Evolutionary conservation across 23 tunicate genomes (phyloP), one percentile per base, ranked within the genome.

Genomic region (Ascidia mentula): DNA sequence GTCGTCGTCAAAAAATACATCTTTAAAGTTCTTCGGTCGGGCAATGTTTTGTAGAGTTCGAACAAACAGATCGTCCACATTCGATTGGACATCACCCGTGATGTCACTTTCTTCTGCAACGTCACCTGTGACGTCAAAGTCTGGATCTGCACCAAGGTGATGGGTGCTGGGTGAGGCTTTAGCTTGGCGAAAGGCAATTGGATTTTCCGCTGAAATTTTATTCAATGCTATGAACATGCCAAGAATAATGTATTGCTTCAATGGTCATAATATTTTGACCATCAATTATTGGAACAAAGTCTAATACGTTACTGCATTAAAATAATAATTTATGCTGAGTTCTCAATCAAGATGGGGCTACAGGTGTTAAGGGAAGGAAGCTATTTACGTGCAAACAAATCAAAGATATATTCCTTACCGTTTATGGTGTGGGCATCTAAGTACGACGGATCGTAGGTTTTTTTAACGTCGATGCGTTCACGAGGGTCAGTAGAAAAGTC

Each of bases 1-100:
- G 40, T 86, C 90, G 60, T 86, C 90, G 81, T 86, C 90, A 38
- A 86, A 86, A 79, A 86, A 86, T 20, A 86, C 72, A 38, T 86
- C 90, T 86, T 86, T 86, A 60, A 86, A 86, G 2, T 45, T 60
- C 79, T 86, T 86, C 31, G 90, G 84, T 59, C 79, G 59, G 39
- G 79, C 90, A 37, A 86, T 38, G n/a, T 42, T 59, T 37, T 78
- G 36, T 12, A 86, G 59, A 17, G 90, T 72, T 33, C 73, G 34
- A 20, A 78, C 60, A 30, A 85, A 40, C 24, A 33, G 32, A 24
- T 77, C 82, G 45, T 38, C 42, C 6, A 76, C 45, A 20, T 9
- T 28, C 22, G 12, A 4, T 12, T 46, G 0, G 40, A 38, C 33
- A 46, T 74, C 46, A 38, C 15, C 26, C 30, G 7, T 39, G 7